Evolutionary conservation across 1,140 invertebrate species (phyloP), one percentile per base, ranked within the genome.

Genomic region (Saccostrea glomerata): DNA sequence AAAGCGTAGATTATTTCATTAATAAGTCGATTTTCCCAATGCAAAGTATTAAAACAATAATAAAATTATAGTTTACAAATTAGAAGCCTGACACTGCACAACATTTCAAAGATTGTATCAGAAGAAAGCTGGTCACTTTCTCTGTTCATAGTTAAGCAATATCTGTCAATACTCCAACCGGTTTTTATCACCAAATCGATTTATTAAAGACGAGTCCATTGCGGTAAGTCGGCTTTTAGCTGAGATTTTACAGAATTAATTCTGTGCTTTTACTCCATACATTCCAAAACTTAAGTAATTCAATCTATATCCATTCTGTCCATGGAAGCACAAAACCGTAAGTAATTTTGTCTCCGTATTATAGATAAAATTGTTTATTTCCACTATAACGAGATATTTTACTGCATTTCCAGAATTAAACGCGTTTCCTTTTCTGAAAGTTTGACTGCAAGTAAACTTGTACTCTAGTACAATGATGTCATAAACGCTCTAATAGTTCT

Each of bases 241-340:
- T 13, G 30, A 77, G 12, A 77, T 77, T 25, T 77, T 36, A 77
- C 13, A 25, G 70, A 77, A 77, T 77, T 77, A 77, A 77, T 77
- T 77, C 25, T 73, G 23, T 77, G 25, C 25, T 77, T 77, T 30
- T 4, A 77, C 25, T 25, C 25, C 23, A 12, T 9, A 77, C 30
- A 23, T 73, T 73, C 25, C 66, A 30, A 73, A 66, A 66, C 60
- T 66, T 23, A 20, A 66, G 60, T 66, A 73, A 73, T 73, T 30
- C 23, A 73, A 77, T 77, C 30, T 77, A 2, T 30, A 77, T 77
- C 13, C 70, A 13, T 17, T 77, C 25, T 11, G 25, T 30, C 25
- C 23, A 77, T 12, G 23, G 11, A 3, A 36, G 25, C 30, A 25
- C 23, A 77, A 77, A 13, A 25, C 36, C 3, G 70, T 77, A 77